Conservation (phyloP, 2,113 vertebrate species). For the Vulpes lagopus region DNA sequence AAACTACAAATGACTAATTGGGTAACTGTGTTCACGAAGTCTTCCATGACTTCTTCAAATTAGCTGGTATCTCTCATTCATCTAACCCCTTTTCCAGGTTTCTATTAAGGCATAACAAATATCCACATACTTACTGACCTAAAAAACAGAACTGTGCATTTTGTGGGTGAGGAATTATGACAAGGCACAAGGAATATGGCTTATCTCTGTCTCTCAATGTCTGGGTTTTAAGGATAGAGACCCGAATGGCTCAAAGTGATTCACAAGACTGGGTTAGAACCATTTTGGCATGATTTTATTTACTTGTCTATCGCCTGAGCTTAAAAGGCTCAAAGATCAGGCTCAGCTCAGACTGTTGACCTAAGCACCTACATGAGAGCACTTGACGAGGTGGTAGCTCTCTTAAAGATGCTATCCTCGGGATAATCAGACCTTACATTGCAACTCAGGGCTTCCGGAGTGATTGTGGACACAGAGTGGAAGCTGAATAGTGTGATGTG, state of each 20-base stretch:
- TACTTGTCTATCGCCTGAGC: neutral
- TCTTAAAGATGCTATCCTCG: neutral
- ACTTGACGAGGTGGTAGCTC: neutral
- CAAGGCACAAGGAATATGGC: accelerated
- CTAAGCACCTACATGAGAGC: neutral
- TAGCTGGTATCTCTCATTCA: neutral
- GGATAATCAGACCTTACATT: neutral
- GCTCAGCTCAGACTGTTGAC: neutral
- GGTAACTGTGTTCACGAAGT: neutral
- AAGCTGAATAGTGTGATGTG: neutral
- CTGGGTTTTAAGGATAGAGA: neutral
- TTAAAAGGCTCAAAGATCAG: neutral
- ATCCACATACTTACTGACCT: neutral
- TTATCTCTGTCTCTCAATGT: neutral
- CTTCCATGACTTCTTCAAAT: neutral
- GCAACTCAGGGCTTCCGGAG: neutral
- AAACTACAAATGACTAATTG: neutral
- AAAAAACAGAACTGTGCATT: neutral
- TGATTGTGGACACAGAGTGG: neutral
- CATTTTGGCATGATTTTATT: neutral
- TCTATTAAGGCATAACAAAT: neutral
- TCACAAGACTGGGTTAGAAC: neutral
- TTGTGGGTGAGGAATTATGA: neutral
- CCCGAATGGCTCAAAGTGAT: neutral
- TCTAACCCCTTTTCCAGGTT: neutral